Evolutionary conservation across 2,113 vertebrate species (phyloP).

Genomic region (Neoarius graeffei): DNA sequence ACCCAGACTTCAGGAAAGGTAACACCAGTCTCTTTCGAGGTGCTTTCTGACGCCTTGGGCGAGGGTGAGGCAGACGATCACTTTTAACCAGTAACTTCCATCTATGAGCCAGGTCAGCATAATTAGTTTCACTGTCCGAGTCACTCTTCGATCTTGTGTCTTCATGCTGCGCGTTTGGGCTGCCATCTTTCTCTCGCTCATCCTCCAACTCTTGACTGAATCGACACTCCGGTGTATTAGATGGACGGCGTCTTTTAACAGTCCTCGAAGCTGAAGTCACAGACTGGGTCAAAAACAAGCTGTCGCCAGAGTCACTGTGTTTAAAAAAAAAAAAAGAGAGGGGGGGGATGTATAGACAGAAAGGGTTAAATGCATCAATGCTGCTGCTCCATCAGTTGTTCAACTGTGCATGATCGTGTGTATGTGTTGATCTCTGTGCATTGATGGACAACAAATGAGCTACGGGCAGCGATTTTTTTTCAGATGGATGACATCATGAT

Average conservation of each 20-base stretch:
- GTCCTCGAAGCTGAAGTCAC: slow-evolving; percentile 43
- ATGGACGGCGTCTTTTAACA: slow-evolving; percentile 6
- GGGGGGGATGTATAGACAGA: background rate
- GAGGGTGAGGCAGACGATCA: background rate
- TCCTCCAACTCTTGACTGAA: background rate
- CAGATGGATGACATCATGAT: too few species aligned
- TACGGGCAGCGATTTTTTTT: too few species aligned
- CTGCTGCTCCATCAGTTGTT: too few species aligned
- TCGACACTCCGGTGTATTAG: background rate
- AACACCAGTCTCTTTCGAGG: slow-evolving; percentile 26
- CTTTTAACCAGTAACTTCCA: background rate
- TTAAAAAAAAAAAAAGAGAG: background rate
- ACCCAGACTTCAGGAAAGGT: slow-evolving; percentile 50
- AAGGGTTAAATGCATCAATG: background rate
- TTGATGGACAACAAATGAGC: too few species aligned
- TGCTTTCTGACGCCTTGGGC: rapidly evolving
- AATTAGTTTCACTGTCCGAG: background rate
- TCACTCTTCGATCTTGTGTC: background rate
- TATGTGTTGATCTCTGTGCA: too few species aligned
- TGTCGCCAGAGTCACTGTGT: slow-evolving; percentile 70
- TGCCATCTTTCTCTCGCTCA: background rate
- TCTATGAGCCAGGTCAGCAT: background rate
- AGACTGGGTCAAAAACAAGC: slow-evolving; percentile 70
- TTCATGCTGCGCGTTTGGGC: background rate
- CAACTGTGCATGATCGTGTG: too few species aligned